Evolutionary conservation across 2,113 vertebrate species (phyloP).

Genomic region (Pitta sordida): DNA sequence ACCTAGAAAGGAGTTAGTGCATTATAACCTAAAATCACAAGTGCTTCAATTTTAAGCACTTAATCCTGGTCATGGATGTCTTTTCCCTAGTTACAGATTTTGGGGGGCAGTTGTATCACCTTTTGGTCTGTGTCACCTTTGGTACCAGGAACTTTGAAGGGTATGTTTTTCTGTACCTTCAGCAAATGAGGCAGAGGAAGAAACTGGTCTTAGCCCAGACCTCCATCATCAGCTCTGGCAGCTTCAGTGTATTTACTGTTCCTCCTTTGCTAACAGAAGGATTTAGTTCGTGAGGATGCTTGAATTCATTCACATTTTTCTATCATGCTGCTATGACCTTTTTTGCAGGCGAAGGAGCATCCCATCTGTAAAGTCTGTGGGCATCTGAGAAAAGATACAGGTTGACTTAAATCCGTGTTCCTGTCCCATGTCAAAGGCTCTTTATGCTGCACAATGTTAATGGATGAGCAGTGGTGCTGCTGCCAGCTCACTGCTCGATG

Average conservation of each 20-base stretch:
- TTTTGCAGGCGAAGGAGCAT: neutral
- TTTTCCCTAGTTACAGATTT: neutral
- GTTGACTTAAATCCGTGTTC: neutral
- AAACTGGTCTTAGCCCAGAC: neutral
- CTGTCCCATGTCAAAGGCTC: neutral
- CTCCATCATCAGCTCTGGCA: neutral
- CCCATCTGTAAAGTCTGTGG: neutral
- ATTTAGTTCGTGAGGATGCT: neutral
- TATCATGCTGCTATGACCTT: neutral
- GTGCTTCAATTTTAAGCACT: no score
- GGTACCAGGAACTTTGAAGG: neutral
- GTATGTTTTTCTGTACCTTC: neutral
- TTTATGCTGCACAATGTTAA: neutral
- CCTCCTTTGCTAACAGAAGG: neutral
- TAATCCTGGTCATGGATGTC: neutral
- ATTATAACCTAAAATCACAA: neutral
- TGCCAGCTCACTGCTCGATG: neutral
- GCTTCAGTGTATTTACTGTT: neutral
- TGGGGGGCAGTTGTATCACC: neutral
- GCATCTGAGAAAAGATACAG: neutral
- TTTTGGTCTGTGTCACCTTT: neutral
- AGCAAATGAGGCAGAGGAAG: neutral
- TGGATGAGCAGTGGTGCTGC: accelerated
- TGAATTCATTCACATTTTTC: neutral
- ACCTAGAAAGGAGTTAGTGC: neutral